A percentile compares a stretch with the other conserved stretches of the same genome.
Evolutionary conservation across 2,113 vertebrate genomes (phyloP).

Genomic region (Podarcis cretensis): DNA sequence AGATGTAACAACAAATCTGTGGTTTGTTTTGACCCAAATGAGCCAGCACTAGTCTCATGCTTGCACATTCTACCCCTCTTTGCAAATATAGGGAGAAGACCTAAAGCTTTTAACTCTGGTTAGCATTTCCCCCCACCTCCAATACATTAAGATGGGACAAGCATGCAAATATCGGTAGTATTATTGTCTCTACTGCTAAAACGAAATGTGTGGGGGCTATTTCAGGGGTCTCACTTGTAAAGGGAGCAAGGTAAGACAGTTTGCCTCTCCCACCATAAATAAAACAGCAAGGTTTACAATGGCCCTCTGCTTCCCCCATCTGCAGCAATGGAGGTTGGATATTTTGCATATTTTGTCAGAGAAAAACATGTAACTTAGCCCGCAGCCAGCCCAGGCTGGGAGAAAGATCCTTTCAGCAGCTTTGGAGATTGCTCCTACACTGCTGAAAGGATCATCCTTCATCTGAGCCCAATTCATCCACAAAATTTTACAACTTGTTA

Average conservation of each 20-base stretch:
- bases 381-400: background rate
- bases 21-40: background rate
- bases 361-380: background rate
- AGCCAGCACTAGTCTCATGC: background rate
- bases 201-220: background rate
- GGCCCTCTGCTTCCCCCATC: background rate
- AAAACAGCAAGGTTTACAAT: background rate
- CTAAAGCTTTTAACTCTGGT: background rate
- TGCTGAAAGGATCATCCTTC: background rate
- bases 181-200: background rate
- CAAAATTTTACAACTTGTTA: background rate
- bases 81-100: background rate
- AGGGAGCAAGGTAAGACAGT: background rate
- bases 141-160: background rate
- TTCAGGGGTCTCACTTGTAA: background rate
- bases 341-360: background rate
- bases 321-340: background rate
- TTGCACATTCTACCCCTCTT: background rate
- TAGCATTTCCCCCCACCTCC: background rate
- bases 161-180: background rate
- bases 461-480: background rate
- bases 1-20: background rate
- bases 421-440: background rate
- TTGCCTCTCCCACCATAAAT: too few species aligned
- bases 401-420: background rate